A percentile compares a stretch with the other conserved stretches of the same genome.
phyloP scores from a whole-genome alignment of 35 echinoderm and acorn worm species.

The Eucidaris tribuloides region DNA sequence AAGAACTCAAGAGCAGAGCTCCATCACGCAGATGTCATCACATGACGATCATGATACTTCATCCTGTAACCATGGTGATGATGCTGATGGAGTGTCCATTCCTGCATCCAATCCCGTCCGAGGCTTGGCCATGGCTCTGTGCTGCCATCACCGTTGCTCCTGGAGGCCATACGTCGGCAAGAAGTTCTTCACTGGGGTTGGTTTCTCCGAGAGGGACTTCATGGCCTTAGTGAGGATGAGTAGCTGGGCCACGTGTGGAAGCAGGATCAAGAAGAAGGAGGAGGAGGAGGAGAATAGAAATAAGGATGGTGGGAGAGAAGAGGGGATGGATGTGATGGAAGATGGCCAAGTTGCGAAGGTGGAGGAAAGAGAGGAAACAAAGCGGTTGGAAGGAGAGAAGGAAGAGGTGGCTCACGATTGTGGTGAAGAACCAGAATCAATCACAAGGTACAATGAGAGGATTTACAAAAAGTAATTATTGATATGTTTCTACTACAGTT shows the following conservation, averaged over 20 bases:
- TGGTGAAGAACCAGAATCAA: too few species aligned
- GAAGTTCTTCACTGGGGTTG: conserved; percentile 31
- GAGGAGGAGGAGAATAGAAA: not conserved
- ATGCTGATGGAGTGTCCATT: too few species aligned
- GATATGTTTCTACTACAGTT: too few species aligned
- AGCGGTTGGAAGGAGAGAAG: not conserved
- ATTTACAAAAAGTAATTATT: too few species aligned
- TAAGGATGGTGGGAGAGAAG: not conserved
- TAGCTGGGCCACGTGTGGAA: conserved; percentile 78
- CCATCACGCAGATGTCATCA: too few species aligned
- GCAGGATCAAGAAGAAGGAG: not conserved
- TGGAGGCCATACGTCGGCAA: conserved; percentile 73
- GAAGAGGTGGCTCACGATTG: too few species aligned
- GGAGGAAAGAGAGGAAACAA: not conserved
- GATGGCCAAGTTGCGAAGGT: conserved; percentile 17
- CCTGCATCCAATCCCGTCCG: conserved; percentile 1
- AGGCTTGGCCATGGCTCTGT: conserved; percentile 61
- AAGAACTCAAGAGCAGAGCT: too few species aligned
- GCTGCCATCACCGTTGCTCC: conserved; percentile 80
- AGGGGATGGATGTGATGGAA: not conserved
- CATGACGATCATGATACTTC: too few species aligned
- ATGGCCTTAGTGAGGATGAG: conserved; percentile 46
- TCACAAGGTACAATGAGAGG: too few species aligned
- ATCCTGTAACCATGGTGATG: too few species aligned
- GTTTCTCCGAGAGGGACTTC: conserved; percentile 58